A percentile compares a stretch with the other conserved stretches of the same genome.
These are phyloP conservation scores for Spodoptera frugiperda DNA, from an alignment of 1,140 invertebrate species.

Conservation along the genomic window DNA sequence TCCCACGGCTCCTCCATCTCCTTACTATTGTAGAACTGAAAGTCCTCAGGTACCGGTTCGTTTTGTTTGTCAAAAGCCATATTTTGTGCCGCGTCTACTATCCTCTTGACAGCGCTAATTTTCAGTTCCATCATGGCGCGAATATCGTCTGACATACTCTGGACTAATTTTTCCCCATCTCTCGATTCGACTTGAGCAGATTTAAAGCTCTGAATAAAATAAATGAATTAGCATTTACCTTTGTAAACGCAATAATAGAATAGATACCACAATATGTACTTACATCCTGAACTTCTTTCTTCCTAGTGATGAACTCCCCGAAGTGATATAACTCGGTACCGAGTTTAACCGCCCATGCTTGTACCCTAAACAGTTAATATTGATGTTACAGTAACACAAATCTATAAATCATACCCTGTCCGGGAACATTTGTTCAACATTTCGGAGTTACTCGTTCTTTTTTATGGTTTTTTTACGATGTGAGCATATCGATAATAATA, in stretches of 20 bases:
- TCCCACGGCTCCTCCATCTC: slow-evolving; percentile 87
- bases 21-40: slow-evolving; percentile 91
- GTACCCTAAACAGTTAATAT: slow-evolving; percentile 85
- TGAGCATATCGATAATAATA: slow-evolving; percentile 25
- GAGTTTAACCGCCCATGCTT: slow-evolving; percentile 90
- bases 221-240: slow-evolving; percentile 30
- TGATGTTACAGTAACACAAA: slow-evolving; percentile 19
- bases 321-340: slow-evolving; percentile 90
- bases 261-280: slow-evolving; percentile 57
- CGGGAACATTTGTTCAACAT: slow-evolving; percentile 22
- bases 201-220: slow-evolving; percentile 89
- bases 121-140: slow-evolving; percentile 94
- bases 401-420: slow-evolving; percentile 28
- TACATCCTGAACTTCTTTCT: slow-evolving; percentile 90
- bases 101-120: slow-evolving; percentile 93
- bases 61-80: slow-evolving; percentile 88
- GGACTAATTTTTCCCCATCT: slow-evolving; percentile 90
- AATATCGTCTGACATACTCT: slow-evolving; percentile 92
- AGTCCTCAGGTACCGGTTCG: slow-evolving; percentile 88
- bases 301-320: slow-evolving; percentile 90
- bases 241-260: not conserved
- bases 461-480: slow-evolving; percentile 37
- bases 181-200: slow-evolving; percentile 89
- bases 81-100: slow-evolving; percentile 93
- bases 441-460: slow-evolving; percentile 39